Base-by-base conservation (phyloP, 2,888 invertebrate genomes). In the Blastobasis adustella region DNA sequence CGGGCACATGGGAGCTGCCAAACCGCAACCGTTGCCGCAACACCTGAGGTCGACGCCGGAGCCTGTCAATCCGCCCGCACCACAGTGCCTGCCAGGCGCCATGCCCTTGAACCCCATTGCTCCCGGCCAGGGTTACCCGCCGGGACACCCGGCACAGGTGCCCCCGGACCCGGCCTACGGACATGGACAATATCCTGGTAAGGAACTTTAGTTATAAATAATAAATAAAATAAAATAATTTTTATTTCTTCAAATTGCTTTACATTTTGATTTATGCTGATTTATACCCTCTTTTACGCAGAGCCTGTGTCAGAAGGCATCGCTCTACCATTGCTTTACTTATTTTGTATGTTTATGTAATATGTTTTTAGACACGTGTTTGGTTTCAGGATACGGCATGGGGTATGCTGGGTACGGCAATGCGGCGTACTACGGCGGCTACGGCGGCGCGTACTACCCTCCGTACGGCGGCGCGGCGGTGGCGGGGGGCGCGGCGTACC, bases 401-500 rank as follows among this genome's bases (percentile, higher is more conserved):
- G 82, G 83, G 1, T 88, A 85, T 61, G 80, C 82, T 8, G 79
- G 72, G 49, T 87, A 83, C 59, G 77, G 82, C 5, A 85, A 81
- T 62, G 80, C 89, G 40, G 79, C 89, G 43, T 90, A 90, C 65
- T 91, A 90, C 73, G 90, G 88, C 36, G 90, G 87, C 46, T 91
- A 91, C 71, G 86, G 88, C 9, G 82, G 82, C 58, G 75, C 88
- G 53, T 90, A 90, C 63, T 90, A 90, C 69, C 82, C 89, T 6
- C 72, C 77, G 10, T 89, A 89, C 65, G 79, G 79, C 6, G 65
- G 66, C 37, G 69, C 77, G 49, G 76, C 82, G 55, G 75, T 75
- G 54, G 82, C 72, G 57, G 79, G 80, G 50, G 77, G 82, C 47
- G 61, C 71, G 54, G 78, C 81, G 56, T 77, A 46, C 10, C 42